Base-by-base conservation (phyloP, 1,140 invertebrate species). In the Leptinotarsa texana region DNA sequence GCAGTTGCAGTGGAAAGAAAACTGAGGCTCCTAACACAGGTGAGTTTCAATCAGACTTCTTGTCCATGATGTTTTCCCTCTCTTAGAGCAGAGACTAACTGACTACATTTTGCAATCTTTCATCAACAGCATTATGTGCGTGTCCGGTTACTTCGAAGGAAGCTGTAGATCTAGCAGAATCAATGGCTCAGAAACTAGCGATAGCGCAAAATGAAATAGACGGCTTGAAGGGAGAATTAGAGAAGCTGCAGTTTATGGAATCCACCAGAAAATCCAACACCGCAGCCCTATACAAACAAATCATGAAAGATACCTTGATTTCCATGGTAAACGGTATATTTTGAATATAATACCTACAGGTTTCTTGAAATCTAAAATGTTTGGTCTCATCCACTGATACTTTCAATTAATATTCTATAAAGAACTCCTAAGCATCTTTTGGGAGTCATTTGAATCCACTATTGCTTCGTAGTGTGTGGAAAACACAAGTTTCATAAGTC, bases 171-270 rank as follows among this genome's bases (percentile, higher is more conserved):
- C 4, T 68, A 15, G 61, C 74, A 21, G 13, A 67, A 21, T 72
- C 73, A 47, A 75, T 79, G 73, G 48, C 73, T 21, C 33, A 62
- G 51, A 76, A 79, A 51, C 48, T 79, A 51, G 73, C 21, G 33
- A 65, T 63, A 11, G 77, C 77, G 1, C 77, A 79, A 63, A 13
- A 62, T 18, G 75, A 79, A 75, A 76, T 79, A 1, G 61, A 48
- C 13, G 24, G 63, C 13, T 48, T 79, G 27, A 73, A 76, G 42
- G 51, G 71, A 42, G 74, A 79, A 65, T 51, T 76, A 48, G 63
- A 71, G 3, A 62, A 65, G 42, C 69, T 79, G 17, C 73, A 79
- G 24, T 61, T 72, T 13, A 72, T 75, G 74, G 71, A 75, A 42
- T 27, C 42, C 3, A 71, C 74, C n/a, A 75, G 69, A 47, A 51